Evolutionary conservation across 2,888 invertebrate genomes (phyloP).

Genomic region (Trachelus stipa): DNA sequence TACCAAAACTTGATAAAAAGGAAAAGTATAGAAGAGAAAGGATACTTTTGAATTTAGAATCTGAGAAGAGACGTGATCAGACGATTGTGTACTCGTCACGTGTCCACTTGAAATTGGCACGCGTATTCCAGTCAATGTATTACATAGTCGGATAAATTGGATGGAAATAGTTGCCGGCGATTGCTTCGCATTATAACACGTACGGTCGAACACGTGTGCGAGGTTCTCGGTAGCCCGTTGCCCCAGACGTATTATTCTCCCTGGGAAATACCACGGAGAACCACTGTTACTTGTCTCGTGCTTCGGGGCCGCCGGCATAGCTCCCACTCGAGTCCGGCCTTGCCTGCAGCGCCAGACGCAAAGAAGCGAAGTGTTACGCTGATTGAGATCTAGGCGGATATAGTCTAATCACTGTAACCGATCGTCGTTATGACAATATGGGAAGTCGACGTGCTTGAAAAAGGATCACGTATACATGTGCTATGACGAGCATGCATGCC

Average conservation of each 20-base stretch:
- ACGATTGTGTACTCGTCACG: not conserved
- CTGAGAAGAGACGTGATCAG: not conserved
- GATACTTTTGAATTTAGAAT: not conserved
- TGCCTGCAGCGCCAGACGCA: conserved; percentile 13
- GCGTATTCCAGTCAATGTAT: not conserved
- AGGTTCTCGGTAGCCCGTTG: not conserved
- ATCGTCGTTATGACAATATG: conserved; percentile 24
- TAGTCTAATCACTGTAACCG: conserved; percentile 17
- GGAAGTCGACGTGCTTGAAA: conserved; percentile 18
- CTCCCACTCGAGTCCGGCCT: conserved; percentile 3
- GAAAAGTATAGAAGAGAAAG: not conserved
- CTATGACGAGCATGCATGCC: not conserved
- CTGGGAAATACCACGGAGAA: not conserved
- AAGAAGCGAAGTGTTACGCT: conserved; percentile 22
- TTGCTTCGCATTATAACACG: not conserved
- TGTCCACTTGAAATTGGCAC: not conserved
- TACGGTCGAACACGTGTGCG: conserved; percentile 5
- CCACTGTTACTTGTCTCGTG: conserved; percentile 3
- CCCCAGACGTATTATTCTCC: not conserved
- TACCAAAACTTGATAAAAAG: not conserved
- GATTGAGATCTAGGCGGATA: conserved; percentile 15
- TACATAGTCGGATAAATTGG: not conserved
- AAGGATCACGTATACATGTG: not conserved
- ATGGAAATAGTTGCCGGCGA: not conserved
- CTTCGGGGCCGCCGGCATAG: not conserved